These are phyloP conservation scores for Pseudopodoces humilis DNA, from an alignment of 2,113 vertebrate genomes.

Conservation along the genomic window DNA sequence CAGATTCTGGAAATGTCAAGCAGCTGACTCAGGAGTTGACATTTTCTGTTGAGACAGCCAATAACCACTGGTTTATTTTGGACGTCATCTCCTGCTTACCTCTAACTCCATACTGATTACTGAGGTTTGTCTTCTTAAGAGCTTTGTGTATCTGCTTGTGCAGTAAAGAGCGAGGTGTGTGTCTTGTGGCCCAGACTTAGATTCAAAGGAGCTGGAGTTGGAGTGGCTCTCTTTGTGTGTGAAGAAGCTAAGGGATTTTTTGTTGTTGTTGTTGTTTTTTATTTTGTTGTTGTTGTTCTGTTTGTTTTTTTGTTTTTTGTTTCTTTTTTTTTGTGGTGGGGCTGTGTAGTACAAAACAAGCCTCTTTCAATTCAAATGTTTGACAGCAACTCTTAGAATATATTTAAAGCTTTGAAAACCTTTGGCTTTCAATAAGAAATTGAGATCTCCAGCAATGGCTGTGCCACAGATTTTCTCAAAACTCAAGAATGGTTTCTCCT, in stretches of 20 bases:
- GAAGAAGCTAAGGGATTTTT: background rate
- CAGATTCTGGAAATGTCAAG: background rate
- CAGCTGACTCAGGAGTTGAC: background rate
- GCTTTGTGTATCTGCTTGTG: background rate
- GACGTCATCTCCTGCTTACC: background rate
- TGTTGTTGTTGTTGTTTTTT: background rate
- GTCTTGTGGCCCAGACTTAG: background rate
- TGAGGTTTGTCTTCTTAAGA: background rate
- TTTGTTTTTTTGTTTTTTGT: background rate
- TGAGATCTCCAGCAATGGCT: background rate
- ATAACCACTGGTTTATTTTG: background rate
- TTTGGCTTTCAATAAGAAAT: background rate
- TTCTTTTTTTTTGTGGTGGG: background rate
- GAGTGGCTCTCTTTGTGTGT: background rate
- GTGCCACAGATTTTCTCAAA: background rate
- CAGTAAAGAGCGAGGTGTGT: background rate
- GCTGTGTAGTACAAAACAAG: background rate
- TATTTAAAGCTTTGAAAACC: background rate
- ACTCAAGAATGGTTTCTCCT: background rate
- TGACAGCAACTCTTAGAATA: background rate
- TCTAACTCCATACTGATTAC: background rate
- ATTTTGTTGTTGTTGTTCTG: too few relatives aligned
- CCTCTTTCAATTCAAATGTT: background rate
- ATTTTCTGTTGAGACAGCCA: background rate
- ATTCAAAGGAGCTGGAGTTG: background rate